These are phyloP conservation scores for Neopelma chrysocephalum DNA, from an alignment of 2,797 vertebrate species.

Conservation along the genomic window DNA sequence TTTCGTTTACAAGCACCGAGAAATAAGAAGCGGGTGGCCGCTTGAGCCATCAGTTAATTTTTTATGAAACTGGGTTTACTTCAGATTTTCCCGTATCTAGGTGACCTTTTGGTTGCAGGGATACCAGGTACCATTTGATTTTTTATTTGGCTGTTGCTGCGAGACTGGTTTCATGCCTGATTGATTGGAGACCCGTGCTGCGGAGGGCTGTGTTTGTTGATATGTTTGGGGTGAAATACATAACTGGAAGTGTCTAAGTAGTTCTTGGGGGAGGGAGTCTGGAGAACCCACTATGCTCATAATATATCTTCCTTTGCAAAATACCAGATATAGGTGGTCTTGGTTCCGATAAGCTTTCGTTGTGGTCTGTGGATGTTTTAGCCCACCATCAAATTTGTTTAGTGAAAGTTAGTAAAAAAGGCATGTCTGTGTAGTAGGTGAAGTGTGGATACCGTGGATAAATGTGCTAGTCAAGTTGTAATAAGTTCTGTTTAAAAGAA, in stretches of 20 bases:
- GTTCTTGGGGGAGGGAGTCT: neutral
- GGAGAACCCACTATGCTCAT: neutral
- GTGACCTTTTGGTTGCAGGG: slow-evolving; percentile 57
- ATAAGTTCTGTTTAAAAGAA: neutral
- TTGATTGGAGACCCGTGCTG: neutral
- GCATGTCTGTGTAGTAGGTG: neutral
- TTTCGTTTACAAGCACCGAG: neutral
- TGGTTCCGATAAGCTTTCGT: neutral
- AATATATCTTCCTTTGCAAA: neutral
- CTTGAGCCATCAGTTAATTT: neutral
- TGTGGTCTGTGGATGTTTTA: neutral
- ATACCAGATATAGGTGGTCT: neutral
- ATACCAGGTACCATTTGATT: slow-evolving; percentile 19
- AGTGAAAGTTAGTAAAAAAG: neutral
- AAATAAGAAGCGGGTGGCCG: neutral
- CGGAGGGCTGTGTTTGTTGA: neutral
- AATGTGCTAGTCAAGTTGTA: neutral
- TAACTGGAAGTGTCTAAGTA: neutral
- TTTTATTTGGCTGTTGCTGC: slow-evolving; percentile 5
- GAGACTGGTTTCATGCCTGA: neutral
- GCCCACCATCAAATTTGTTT: neutral
- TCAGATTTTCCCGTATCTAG: slow-evolving; percentile 11
- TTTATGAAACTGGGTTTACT: neutral
- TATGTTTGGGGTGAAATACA: neutral
- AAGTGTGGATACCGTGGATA: neutral